Evolutionary conservation across 2,888 invertebrate species (phyloP).

Genomic region (Euzophera pinguis): DNA sequence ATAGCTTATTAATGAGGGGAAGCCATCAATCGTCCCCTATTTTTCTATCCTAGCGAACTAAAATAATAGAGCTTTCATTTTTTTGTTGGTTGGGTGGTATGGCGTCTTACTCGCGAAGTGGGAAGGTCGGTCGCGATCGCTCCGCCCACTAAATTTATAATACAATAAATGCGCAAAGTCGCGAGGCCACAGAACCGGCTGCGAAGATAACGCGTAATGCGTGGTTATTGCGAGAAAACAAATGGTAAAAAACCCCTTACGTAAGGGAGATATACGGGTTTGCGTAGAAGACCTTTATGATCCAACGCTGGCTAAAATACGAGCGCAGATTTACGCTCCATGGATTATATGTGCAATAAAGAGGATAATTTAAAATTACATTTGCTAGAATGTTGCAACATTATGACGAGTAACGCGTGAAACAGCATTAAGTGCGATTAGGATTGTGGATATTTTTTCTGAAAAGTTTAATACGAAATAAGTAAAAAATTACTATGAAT

Average conservation of each 20-base stretch:
- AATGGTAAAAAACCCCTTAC: constrained; percentile 63
- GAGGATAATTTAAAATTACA: constrained; percentile 68
- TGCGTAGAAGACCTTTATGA: constrained; percentile 62
- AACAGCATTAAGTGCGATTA: constrained; percentile 22
- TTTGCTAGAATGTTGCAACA: constrained; percentile 56
- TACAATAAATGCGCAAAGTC: constrained; percentile 72
- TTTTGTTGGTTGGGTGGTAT: constrained; percentile 53
- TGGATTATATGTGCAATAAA: constrained; percentile 66
- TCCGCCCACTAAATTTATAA: constrained; percentile 77
- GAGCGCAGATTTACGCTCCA: constrained; percentile 57
- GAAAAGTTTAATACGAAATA: no score
- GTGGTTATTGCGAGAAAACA: constrained; percentile 72
- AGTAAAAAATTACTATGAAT: no score
- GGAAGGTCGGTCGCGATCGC: constrained; percentile 64
- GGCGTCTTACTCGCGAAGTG: constrained; percentile 70
- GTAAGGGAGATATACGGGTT: constrained; percentile 61
- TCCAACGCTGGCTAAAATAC: constrained; percentile 58
- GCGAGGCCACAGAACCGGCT: constrained; percentile 56
- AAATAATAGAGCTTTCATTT: constrained; percentile 59
- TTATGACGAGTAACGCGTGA: constrained; percentile 53
- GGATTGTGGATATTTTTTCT: background rate
- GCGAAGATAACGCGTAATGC: constrained; percentile 65
- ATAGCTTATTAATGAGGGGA: constrained; percentile 80
- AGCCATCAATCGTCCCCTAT: constrained; percentile 67
- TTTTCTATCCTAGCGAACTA: constrained; percentile 72